Base-by-base conservation (phyloP, 2,797 vertebrate species). In the Nothura maculosa region DNA sequence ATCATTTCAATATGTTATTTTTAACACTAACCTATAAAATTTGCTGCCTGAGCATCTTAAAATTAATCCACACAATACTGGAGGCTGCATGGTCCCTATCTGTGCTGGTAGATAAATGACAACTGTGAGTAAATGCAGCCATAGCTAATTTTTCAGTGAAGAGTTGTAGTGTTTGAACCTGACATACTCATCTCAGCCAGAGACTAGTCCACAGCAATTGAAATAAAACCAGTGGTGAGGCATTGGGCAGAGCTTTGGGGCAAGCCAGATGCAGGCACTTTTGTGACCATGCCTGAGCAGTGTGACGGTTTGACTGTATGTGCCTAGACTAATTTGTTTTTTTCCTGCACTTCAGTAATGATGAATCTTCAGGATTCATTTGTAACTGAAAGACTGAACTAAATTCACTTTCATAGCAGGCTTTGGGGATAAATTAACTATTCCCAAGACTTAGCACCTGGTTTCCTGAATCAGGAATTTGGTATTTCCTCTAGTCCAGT, bases 1-100 rank as follows among this genome's bases (percentile, higher is more conserved):
- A 81, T 68, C 5, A 40, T 81, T 91, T 94, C 54, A 72, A 27
- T 61, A 77, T 14, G 16, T 92, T 90, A 42, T 15, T 47, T 82
- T 90, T 92, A 85, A 82, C 42, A 20, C 25, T 40, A 73, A 75
- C 12, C 28, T 69, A 84, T 78, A 91, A 92, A 90, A 83, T 81
- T 45, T 28, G 32, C 45, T 78, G 25, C 7, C 45, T 72, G 14
- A 76, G 36, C 13, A 83, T 45, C 7, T 78, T 66, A 90, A 90
- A 80, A 80, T 54, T 64, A 77, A 68, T 72, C 25, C 27, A 52
- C 27, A 40, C 9, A 24, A 18, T 2, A 22, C 4, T 27, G 15
- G 43, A 24, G 19, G n/a, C 6, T 81, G 40, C 79, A 83, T 92
- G 50, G 24, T 73, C 52, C 22, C 7, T 34, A 70, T 21, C 38